A percentile compares a stretch with the other conserved stretches of the same genome.
These are phyloP conservation scores for Scaptomyza hsui DNA, from an alignment of 1,140 invertebrate genomes.

Conservation along the genomic window DNA sequence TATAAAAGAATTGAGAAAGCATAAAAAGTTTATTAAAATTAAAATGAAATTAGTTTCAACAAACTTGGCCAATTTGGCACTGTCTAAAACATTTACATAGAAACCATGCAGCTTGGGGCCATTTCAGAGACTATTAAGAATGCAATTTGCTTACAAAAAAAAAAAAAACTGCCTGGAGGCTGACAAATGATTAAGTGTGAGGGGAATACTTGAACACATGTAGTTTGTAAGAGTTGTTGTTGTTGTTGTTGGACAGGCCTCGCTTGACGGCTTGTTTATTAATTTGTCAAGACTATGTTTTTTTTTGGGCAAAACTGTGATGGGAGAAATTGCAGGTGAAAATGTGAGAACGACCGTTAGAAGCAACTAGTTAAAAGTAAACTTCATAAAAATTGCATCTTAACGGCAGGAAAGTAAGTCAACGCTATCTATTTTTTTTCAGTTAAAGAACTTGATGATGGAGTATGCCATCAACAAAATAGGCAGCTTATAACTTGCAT, in stretches of 20 bases:
- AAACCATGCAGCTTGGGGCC: constrained; percentile 17
- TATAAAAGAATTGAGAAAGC: not conserved
- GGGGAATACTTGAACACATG: not conserved
- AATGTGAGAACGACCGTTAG: constrained; percentile 53
- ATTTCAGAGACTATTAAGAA: constrained; percentile 65
- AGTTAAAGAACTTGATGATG: constrained; percentile 33
- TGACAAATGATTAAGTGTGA: constrained; percentile 35
- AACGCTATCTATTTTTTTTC: constrained; percentile 16
- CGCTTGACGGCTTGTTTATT: constrained; percentile 70
- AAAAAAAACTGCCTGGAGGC: constrained; percentile 38
- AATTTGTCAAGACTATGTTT: constrained; percentile 75
- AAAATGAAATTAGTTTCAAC: not conserved
- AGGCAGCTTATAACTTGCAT: not conserved
- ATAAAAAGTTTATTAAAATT: not conserved
- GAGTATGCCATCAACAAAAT: constrained; percentile 6
- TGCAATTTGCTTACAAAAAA: constrained; percentile 62
- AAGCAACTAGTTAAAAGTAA: constrained; percentile 15
- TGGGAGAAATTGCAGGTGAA: constrained; percentile 73
- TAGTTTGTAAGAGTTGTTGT: constrained; percentile 36
- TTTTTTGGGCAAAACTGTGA: constrained; percentile 59
- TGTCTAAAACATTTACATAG: constrained; percentile 58
- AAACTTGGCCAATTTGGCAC: constrained; percentile 37
- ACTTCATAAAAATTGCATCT: constrained; percentile 13
- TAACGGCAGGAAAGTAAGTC: constrained; percentile 51
- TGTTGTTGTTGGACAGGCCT: constrained; percentile 41